Percentiles rank a stretch among this genome's conserved stretches.
Evolutionary conservation across 2,888 invertebrate species (phyloP).

Genomic region (Cryptophagus acutangulus): DNA sequence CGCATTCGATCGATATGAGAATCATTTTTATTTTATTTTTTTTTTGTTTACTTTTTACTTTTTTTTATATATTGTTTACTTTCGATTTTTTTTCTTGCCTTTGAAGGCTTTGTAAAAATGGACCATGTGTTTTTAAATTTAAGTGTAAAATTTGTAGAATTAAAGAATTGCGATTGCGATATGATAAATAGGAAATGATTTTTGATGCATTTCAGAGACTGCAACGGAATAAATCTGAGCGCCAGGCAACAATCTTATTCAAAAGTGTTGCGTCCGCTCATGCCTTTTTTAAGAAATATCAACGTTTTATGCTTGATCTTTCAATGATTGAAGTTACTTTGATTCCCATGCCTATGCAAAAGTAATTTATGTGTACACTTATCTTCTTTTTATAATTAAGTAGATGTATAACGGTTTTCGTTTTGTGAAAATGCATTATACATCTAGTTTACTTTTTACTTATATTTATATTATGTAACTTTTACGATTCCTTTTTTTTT

Average conservation of each 20-base stretch:
- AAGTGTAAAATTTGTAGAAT: slow-evolving; percentile 1
- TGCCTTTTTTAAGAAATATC: slow-evolving; percentile 54
- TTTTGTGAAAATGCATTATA: background rate
- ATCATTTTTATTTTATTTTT: background rate
- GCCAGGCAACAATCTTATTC: slow-evolving; percentile 51
- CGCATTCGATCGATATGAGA: background rate
- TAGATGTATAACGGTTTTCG: background rate
- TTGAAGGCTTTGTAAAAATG: too few relatives aligned
- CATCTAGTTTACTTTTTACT: too few relatives aligned
- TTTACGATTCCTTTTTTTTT: background rate
- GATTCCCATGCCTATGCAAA: slow-evolving; percentile 15
- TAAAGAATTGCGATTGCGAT: background rate
- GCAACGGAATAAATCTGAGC: slow-evolving; percentile 43
- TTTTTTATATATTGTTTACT: background rate
- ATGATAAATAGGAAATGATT: slow-evolving; percentile 5
- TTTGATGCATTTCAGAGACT: slow-evolving; percentile 45
- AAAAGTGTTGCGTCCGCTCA: slow-evolving; percentile 53
- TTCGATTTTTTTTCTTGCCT: too few relatives aligned
- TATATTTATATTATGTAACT: background rate
- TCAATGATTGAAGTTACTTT: slow-evolving; percentile 52
- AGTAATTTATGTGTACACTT: background rate
- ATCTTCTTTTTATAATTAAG: background rate
- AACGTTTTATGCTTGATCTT: slow-evolving; percentile 53
- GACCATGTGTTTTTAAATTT: background rate
- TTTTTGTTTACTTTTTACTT: background rate